A percentile compares a stretch with the other conserved stretches of the same genome.
Evolutionary conservation across 2,113 vertebrate species (phyloP).

Genomic region (Anthoscopus minutus): DNA sequence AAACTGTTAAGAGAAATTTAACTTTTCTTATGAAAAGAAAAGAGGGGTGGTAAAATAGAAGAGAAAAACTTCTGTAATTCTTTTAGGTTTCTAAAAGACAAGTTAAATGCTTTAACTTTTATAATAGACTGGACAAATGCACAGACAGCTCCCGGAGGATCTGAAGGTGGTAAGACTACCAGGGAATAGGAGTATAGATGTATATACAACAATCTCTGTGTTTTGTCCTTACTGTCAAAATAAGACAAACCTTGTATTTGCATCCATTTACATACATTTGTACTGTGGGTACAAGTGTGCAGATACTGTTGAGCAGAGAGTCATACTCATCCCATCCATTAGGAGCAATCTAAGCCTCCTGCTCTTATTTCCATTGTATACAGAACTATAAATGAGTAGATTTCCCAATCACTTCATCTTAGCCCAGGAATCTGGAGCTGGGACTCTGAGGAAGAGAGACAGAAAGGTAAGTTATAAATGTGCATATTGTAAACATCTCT

Average conservation of each 20-base stretch:
- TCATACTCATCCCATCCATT: background rate
- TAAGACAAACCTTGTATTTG: background rate
- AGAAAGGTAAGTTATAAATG: background rate
- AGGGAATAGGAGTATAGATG: background rate
- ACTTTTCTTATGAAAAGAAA: background rate
- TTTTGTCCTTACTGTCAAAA: background rate
- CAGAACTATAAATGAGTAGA: background rate
- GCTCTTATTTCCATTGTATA: background rate
- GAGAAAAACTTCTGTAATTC: background rate
- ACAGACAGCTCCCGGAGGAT: background rate
- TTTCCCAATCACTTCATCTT: background rate
- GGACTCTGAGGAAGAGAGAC: background rate
- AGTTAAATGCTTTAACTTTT: background rate
- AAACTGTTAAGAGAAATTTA: background rate
- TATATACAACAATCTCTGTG: background rate
- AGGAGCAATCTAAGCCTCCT: background rate
- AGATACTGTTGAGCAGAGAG: background rate
- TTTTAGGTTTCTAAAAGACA: background rate
- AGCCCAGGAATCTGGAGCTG: background rate
- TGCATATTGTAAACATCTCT: background rate
- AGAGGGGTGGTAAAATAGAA: background rate
- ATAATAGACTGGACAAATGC: background rate
- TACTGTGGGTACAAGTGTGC: background rate
- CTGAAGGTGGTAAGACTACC: background rate
- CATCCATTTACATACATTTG: background rate